A percentile compares a stretch with the other conserved stretches of the same genome.
Conservation (phyloP, 2,113 vertebrate genomes). For the Ophthalmotilapia sp. region DNA sequence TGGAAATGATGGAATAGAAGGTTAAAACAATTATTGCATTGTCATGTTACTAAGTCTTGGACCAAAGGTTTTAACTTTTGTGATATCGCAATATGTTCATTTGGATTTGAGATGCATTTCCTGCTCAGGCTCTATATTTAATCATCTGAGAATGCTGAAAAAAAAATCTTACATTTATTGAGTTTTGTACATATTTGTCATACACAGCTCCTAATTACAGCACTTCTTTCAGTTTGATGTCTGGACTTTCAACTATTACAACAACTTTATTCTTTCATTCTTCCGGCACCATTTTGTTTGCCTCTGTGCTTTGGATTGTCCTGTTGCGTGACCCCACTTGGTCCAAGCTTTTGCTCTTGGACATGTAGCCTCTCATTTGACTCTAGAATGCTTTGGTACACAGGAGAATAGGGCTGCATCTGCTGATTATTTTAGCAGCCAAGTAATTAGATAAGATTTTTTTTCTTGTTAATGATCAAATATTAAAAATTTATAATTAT, state of each 20-base stretch:
- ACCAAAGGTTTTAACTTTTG: neutral
- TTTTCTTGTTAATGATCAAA: neutral
- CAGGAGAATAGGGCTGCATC: neutral
- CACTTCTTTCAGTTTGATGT: neutral
- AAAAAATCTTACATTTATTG: neutral
- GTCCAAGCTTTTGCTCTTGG: neutral
- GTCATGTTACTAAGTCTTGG: neutral
- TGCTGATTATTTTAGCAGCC: neutral
- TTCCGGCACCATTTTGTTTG: neutral
- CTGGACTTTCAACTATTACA: neutral
- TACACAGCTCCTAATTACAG: neutral
- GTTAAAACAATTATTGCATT: neutral
- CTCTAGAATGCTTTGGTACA: neutral
- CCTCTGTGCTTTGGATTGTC: neutral
- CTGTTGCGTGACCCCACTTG: neutral
- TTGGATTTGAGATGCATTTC: neutral
- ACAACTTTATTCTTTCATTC: neutral
- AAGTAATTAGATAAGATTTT: neutral
- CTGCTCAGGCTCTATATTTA: neutral
- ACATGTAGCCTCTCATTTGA: neutral
- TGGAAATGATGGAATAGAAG: neutral
- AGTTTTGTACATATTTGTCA: neutral
- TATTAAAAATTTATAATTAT: neutral
- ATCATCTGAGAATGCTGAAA: neutral
- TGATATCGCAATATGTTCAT: neutral